phyloP scores from a whole-genome alignment of 2,888 invertebrate genomes.

The Oscheius sp. region DNA sequence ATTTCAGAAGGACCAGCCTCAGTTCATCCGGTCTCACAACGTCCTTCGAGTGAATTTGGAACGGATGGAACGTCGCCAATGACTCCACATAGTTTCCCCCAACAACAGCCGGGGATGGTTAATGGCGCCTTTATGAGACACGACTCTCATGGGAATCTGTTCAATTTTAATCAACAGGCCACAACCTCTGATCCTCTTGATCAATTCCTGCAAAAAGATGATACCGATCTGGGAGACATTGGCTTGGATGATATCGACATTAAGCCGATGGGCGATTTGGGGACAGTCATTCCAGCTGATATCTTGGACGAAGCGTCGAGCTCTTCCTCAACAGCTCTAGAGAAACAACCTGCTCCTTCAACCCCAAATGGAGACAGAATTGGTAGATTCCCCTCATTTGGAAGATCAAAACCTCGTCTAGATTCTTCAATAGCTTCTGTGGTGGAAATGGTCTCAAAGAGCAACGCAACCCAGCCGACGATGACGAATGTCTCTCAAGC shows the following conservation, averaged over 20 bases:
- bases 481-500: conserved; percentile 21
- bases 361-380: conserved; percentile 28
- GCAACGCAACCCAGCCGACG: conserved; percentile 20
- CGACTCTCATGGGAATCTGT: conserved; percentile 26
- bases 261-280: conserved; percentile 36
- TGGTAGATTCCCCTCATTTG: neutral
- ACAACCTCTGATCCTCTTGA: conserved; percentile 4
- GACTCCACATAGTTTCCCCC: conserved; percentile 18
- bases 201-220: conserved; percentile 15
- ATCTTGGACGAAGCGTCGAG: conserved; percentile 12
- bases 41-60: conserved; percentile 26
- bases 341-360: conserved; percentile 3
- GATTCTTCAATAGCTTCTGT: conserved; percentile 32
- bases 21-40: conserved; percentile 24
- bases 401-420: neutral
- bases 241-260: conserved; percentile 45
- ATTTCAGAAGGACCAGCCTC: conserved; percentile 21
- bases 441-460: conserved; percentile 30
- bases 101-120: conserved; percentile 20
- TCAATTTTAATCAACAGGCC: conserved; percentile 2
- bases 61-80: conserved; percentile 22
- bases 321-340: neutral
- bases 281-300: conserved; percentile 5
- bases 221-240: conserved; percentile 39
- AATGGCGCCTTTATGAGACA: conserved; percentile 16